A percentile compares a stretch with the other conserved stretches of the same genome.
phyloP scores from a whole-genome alignment of 2,113 vertebrate genomes.

The Lagopus leucura region DNA sequence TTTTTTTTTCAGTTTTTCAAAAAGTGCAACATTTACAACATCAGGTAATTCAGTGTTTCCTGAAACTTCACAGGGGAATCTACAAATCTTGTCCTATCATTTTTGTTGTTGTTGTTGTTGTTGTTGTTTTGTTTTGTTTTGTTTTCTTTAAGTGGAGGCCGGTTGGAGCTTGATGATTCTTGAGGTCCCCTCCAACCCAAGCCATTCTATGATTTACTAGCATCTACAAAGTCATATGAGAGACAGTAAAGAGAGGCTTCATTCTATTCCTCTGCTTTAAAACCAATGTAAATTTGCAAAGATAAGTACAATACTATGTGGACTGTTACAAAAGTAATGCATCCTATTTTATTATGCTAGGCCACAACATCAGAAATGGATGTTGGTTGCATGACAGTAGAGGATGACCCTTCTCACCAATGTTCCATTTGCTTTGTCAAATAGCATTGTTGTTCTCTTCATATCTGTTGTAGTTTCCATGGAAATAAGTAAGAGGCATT shows the following conservation, averaged over 20 bases:
- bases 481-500: no score
- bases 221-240: neutral
- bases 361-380: no score
- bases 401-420: no score
- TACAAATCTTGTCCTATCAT: neutral
- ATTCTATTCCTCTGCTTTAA: neutral
- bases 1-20: neutral
- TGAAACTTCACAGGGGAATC: neutral
- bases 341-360: no score
- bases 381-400: no score
- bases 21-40: neutral
- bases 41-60: neutral
- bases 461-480: no score
- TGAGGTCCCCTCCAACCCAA: no score
- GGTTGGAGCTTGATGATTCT: no score
- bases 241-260: neutral
- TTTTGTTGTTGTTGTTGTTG: neutral
- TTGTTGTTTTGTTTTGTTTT: neutral
- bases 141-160: neutral
- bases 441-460: no score
- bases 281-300: neutral
- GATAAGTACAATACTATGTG: neutral
- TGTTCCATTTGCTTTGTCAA: no score
- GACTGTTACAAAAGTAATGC: no score
- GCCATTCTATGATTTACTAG: neutral